Evolutionary conservation across 2,113 vertebrate genomes (phyloP), one percentile per base, ranked within the genome.

Genomic region (Phainopepla nitens): DNA sequence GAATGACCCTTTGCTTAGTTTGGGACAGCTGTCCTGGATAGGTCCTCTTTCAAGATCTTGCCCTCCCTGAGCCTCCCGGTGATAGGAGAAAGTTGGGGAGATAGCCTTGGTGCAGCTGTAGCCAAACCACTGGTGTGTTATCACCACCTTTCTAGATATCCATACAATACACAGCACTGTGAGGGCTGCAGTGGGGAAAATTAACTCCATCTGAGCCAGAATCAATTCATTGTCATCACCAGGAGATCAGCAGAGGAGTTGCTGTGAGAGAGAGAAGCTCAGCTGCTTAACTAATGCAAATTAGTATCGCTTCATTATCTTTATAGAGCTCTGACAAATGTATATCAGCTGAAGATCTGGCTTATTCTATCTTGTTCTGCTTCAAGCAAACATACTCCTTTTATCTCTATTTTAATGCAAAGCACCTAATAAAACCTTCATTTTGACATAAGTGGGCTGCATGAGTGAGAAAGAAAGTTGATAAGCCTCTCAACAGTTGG

Each of bases 351-450:
- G 78, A 94, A 84, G 93, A 94, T 95, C 86, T 94, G 80, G 64
- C 61, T 92, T 77, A 89, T 89, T 92, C 78, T 70, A 36, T 57
- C 83, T 68, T 91, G 64, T 75, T 89, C 89, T 90, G 4, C 78
- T 94, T 93, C 58, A 76, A 93, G 91, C 15, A 90, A 96, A 90
- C 62, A 89, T 42, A 79, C 54, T 90, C 35, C 19, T 78, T 91
- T 96, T 96, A 70, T 91, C 92, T 93, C 79, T 42, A 90, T 93
- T 89, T 91, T 85, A 86, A 95, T 88, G 90, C 87, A 91, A 95
- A 95, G 61, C 49, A 75, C 61, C 58, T 90, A 81, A 82, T 92
- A 91, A 96, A 96, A 45, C 49, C 80, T 93, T 96, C 73, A 77
- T 95, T 96, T 96, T 95, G 79, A 88, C 82, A 87, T 35, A 94